A percentile compares a stretch with the other conserved stretches of the same genome.
phyloP scores from a whole-genome alignment of 2,113 vertebrate species.

The Heptranchias perlo region DNA sequence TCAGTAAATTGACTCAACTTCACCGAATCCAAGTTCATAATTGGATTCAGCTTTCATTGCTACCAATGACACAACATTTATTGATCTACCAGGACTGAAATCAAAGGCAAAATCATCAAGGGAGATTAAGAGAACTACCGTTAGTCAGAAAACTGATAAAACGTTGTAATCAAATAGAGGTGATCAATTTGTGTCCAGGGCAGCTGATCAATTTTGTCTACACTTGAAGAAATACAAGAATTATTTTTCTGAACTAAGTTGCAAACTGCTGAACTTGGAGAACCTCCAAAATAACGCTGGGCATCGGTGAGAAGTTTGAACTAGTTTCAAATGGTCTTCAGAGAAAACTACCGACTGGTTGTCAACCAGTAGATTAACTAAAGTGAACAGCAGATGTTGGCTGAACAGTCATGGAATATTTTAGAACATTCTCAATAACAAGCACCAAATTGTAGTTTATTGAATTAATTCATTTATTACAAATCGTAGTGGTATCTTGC shows the following conservation, averaged over 20 bases:
- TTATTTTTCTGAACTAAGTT: background rate
- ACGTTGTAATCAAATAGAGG: conserved; percentile 23
- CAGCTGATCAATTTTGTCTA: conserved; percentile 9
- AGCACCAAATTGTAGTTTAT: background rate
- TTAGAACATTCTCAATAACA: background rate
- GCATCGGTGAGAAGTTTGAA: background rate
- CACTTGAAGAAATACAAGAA: conserved; percentile 17
- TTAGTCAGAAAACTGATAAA: conserved; percentile 17
- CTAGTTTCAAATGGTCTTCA: background rate
- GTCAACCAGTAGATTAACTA: background rate
- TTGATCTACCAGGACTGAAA: conserved; percentile 10
- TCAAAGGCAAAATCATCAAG: conserved; percentile 16
- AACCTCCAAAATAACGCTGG: background rate
- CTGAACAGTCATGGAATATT: background rate
- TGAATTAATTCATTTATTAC: background rate
- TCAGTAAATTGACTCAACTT: conserved; percentile 19
- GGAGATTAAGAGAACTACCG: background rate
- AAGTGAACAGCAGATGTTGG: background rate
- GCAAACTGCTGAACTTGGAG: background rate
- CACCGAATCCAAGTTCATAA: conserved; percentile 21
- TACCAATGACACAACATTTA: conserved; percentile 26
- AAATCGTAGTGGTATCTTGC: background rate
- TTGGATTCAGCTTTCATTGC: conserved; percentile 17
- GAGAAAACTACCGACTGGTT: background rate
- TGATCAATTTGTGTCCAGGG: background rate